Base-by-base conservation (phyloP, 2,797 vertebrate genomes). In the Bradypodion ventrale region DNA sequence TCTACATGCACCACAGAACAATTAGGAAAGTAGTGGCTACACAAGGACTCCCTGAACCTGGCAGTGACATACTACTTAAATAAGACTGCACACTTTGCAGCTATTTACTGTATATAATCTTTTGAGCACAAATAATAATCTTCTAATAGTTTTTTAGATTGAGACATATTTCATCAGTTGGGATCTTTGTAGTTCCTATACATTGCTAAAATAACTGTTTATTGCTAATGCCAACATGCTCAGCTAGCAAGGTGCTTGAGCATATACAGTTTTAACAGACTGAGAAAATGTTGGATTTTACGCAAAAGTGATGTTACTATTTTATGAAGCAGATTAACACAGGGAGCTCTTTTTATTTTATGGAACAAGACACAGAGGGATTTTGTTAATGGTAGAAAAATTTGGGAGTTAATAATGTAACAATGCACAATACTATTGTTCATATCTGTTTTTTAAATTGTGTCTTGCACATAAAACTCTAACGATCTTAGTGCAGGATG, bases 331-430 rank as follows among this genome's bases (percentile, higher is more conserved):
- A 74, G 42, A 60, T 83, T 80, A 65, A 29, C 85, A 25, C 83
- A 62, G 74, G 25, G 27, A 40, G 79, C 65, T 37, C 76, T 12
- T 81, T 80, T 49, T 77, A 7, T 56, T 88, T 65, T 66, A 86
- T 81, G 89, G 83, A 93, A 91, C 74, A 25, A 4, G 62, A 80
- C 75, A 83, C 69, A 75, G 15, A 83, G 69, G 84, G 87, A 59
- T 89, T 81, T 59, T 59, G 56, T 89, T 70, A 89, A 89, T 88
- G 63, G 83, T 65, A 40, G 59, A 92, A 85, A 79, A 85, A 89
- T 87, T 91, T 83, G 85, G 72, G 68, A 56, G 56, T 56, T 81
- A 83, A 84, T 89, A 82, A 89, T 75, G 42, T 86, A 90, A 83
- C 42, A 87, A 87, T 89, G n/a, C n/a, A 75, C 21, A 42, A 69